These are phyloP conservation scores for Tonatia bakeri DNA, from an alignment of 2,113 vertebrate species.

Conservation along the genomic window DNA sequence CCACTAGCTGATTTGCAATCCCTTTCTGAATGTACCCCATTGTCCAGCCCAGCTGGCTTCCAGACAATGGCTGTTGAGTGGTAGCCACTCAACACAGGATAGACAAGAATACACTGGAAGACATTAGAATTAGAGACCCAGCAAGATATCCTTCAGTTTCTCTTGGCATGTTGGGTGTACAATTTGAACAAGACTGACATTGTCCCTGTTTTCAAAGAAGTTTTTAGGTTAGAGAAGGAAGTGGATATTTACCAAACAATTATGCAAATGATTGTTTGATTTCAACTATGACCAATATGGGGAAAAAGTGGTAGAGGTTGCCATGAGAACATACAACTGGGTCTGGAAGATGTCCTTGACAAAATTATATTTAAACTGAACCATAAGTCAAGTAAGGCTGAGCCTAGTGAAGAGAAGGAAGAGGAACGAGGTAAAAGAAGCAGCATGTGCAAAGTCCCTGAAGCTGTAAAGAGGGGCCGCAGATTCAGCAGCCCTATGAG, in stretches of 20 bases:
- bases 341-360: not conserved
- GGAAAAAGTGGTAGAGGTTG: not conserved
- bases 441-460: not conserved
- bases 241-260: not conserved
- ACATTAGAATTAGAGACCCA: not conserved
- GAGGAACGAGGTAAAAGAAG: not conserved
- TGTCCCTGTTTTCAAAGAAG: not conserved
- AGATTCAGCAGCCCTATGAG: not conserved
- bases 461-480: not conserved
- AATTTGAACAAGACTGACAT: not conserved
- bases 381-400: not conserved
- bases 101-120: not conserved
- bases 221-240: not conserved
- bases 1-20: not conserved
- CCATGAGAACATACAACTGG: not conserved
- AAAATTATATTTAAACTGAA: not conserved
- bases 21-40: not conserved
- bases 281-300: not conserved
- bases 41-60: not conserved
- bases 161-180: not conserved
- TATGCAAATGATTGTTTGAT: not conserved
- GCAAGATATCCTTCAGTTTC: not conserved
- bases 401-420: not conserved
- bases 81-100: not conserved
- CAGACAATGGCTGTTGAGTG: not conserved